Evolutionary conservation across 2,888 invertebrate genomes (phyloP).

Genomic region (Lycia hirtaria): DNA sequence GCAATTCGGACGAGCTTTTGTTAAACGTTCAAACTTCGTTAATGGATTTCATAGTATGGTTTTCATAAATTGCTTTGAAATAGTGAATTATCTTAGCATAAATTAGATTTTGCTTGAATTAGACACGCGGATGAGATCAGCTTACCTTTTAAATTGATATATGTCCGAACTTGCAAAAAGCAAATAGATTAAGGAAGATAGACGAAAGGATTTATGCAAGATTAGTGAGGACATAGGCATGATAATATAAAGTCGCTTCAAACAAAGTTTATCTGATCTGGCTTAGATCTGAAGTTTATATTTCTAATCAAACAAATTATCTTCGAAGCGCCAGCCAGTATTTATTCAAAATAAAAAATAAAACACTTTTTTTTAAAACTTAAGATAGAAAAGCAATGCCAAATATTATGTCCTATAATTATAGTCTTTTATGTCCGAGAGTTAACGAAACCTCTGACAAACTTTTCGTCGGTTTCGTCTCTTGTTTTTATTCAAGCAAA

Average conservation of each 20-base stretch:
- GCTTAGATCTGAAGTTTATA: neutral
- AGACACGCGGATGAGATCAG: constrained; percentile 7
- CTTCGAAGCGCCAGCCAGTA: neutral
- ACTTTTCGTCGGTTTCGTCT: neutral
- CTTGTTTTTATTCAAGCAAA: constrained; percentile 11
- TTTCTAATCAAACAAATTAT: neutral
- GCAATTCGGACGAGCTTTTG: constrained; percentile 10
- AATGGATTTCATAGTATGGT: constrained; percentile 12
- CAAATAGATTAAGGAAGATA: neutral
- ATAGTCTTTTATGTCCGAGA: no score
- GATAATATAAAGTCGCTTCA: neutral
- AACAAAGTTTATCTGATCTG: neutral
- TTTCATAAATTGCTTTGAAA: neutral
- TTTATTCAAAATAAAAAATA: neutral
- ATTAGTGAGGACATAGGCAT: no score
- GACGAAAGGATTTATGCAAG: neutral
- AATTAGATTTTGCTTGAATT: neutral
- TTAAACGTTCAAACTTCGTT: constrained; percentile 3
- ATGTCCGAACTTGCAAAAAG: neutral
- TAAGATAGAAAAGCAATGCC: no score
- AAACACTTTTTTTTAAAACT: neutral
- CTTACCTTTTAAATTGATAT: constrained; percentile 1
- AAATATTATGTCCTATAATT: no score
- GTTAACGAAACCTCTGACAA: neutral
- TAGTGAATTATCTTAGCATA: neutral